Conservation (phyloP, 2,888 invertebrate species). For the Epirrita christyi region DNA sequence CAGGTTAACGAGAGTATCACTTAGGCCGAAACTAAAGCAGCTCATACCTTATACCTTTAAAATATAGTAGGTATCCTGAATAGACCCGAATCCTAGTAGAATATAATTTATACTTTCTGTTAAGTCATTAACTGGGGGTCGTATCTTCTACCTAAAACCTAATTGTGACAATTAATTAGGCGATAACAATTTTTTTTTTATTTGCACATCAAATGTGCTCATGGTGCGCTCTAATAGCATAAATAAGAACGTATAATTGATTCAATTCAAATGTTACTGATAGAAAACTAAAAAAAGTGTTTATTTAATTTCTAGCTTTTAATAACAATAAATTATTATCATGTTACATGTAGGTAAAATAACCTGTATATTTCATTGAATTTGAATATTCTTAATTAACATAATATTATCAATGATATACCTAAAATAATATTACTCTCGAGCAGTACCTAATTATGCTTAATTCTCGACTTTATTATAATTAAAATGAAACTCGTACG, state of each 20-base stretch:
- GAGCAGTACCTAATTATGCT: neutral
- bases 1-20: conserved; percentile 41
- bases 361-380: neutral
- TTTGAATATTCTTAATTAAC: neutral
- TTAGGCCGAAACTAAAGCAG: conserved; percentile 24
- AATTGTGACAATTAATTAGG: too few species aligned
- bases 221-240: too few species aligned
- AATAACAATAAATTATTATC: neutral
- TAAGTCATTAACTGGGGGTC: too few species aligned
- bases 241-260: too few species aligned
- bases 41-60: conserved; percentile 16
- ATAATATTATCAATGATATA: neutral
- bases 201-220: too few species aligned
- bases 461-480: neutral
- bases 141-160: too few species aligned
- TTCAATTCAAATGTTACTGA: too few species aligned
- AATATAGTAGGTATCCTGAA: conserved; percentile 1
- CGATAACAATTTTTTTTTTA: too few species aligned
- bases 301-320: too few species aligned
- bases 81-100: neutral
- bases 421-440: neutral
- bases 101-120: too few species aligned
- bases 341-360: neutral
- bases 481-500: neutral
- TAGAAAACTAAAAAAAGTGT: too few species aligned